Evolutionary conservation across 1,140 invertebrate species (phyloP), one percentile per base, ranked within the genome.

Genomic region (Propsilocerus akamusi): DNA sequence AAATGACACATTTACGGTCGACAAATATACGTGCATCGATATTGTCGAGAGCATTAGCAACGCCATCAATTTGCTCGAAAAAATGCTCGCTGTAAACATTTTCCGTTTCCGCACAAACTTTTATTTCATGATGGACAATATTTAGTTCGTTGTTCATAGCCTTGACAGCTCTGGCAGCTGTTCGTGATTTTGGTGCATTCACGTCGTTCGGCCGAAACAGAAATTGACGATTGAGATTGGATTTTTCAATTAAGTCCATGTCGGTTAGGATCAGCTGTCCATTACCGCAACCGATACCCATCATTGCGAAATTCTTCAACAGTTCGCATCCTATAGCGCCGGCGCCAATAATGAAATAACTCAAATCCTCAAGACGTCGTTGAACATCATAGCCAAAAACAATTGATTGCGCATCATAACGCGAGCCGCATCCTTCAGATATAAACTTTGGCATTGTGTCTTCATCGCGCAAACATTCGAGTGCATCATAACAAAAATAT

Each of bases 291-390:
- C 81, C 88, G 11, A 97, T 68, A 17, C 93, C 94, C 69, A 97
- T 81, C 89, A 97, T 90, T 1, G 92, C 89, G 41, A 98, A 74
- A 72, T 96, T 94, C 67, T 98, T 98, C 20, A 97, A 68, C 51
- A 97, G 75, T 67, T 98, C 94, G 72, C 93, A 97, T 53, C 94
- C 94, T 57, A 98, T 96, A 46, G 94, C 94, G 57, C 94, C 94
- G 56, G 94, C 93, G 53, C 94, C 94, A 34, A 98, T 89, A 11
- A 98, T 81, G 25, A 97, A 71, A 41, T 64, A 65, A 49, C 74
- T 72, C 26, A 71, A 56, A 41, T 68, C 61, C 3, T 71, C 71
- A 46, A 99, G 67, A 59, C 78, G 83, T 48, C 90, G 75, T 65
- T 97, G 93, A 66, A 97, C 97, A 30, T 83, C 71, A 52, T 73